Evolutionary conservation across 2,888 invertebrate genomes (phyloP).

Genomic region (Drosophila aldrichi): DNA sequence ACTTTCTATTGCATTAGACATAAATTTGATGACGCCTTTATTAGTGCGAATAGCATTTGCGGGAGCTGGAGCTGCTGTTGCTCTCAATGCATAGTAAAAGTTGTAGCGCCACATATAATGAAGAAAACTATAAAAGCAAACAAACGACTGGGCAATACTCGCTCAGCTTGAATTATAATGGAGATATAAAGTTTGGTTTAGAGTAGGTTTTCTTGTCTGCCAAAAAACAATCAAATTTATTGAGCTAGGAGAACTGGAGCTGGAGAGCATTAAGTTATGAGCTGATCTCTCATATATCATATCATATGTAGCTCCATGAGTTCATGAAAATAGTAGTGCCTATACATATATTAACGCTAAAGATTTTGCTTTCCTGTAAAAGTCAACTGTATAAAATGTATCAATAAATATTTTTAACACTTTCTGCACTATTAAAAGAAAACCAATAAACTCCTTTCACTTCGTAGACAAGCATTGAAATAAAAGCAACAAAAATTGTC

Average conservation of each 20-base stretch:
- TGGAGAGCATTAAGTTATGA: background rate
- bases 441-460: slow-evolving; percentile 8
- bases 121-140: slow-evolving; percentile 2
- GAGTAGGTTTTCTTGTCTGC: background rate
- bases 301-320: background rate
- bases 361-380: background rate
- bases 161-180: background rate
- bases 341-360: background rate
- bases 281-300: background rate
- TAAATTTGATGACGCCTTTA: slow-evolving; percentile 61
- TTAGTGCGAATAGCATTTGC: slow-evolving; percentile 26
- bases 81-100: slow-evolving; percentile 43
- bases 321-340: background rate
- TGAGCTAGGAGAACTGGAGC: background rate
- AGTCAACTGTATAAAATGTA: background rate
- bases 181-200: background rate
- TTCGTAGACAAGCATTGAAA: background rate
- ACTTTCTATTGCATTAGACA: slow-evolving; percentile 63
- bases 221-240: background rate
- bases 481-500: slow-evolving; percentile 20
- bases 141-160: slow-evolving; percentile 1
- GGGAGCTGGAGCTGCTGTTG: background rate
- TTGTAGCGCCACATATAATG: slow-evolving; percentile 39
- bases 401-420: background rate
- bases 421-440: background rate